A percentile compares a stretch with the other conserved stretches of the same genome.
Conservation (phyloP, 2,797 vertebrate species). For the Capromys pilorides region DNA sequence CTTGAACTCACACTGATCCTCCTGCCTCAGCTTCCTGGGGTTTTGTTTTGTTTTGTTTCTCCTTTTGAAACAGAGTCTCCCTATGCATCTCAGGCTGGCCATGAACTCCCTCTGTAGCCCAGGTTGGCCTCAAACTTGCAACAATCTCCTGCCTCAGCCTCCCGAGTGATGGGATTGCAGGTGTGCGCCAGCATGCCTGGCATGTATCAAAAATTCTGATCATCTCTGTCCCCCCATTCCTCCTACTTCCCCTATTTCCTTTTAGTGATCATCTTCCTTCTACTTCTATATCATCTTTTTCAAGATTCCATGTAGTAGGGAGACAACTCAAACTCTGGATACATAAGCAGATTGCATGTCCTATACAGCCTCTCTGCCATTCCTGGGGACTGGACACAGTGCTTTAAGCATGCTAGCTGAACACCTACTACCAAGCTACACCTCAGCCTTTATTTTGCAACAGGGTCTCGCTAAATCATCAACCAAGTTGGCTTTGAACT, state of each 20-base stretch:
- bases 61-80: no score
- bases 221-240: background rate
- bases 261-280: background rate
- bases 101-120: no score
- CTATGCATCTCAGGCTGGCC: no score
- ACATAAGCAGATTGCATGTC: background rate
- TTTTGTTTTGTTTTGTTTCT: no score
- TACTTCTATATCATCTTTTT: background rate
- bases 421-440: background rate
- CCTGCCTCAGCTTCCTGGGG: no score
- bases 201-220: background rate
- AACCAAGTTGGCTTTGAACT: background rate
- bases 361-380: background rate
- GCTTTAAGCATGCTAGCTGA: background rate
- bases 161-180: no score
- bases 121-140: no score
- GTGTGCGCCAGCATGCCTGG: no score
- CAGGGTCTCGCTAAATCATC: background rate
- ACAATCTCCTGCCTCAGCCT: no score
- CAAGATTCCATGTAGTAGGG: background rate
- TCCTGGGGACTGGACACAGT: background rate
- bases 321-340: background rate
- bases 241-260: background rate
- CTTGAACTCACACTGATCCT: no score
- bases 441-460: background rate